Evolutionary conservation across 2,888 invertebrate genomes (phyloP).

Genomic region (Andrena bucephala): DNA sequence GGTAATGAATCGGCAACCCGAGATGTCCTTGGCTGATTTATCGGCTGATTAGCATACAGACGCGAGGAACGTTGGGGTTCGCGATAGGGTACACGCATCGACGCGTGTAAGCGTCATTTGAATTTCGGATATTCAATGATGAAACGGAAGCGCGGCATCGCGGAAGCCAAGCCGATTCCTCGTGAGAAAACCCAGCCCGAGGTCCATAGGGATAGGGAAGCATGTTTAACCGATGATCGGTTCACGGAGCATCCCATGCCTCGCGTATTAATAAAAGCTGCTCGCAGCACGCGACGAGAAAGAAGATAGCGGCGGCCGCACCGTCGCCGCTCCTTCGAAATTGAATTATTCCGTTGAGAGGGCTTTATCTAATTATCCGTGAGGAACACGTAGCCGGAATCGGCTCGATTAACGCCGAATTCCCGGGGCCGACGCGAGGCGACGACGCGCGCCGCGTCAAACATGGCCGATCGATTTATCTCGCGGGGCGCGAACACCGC

Average conservation of each 20-base stretch:
- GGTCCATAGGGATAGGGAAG: neutral
- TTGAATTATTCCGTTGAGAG: neutral
- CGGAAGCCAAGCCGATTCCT: neutral
- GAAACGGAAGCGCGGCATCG: conserved; percentile 11
- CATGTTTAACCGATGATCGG: too few relatives aligned
- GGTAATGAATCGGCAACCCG: conserved; percentile 70
- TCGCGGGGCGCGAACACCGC: conserved; percentile 66
- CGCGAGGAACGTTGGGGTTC: conserved; percentile 55
- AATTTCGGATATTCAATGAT: neutral
- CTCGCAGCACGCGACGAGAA: neutral
- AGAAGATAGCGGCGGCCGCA: neutral
- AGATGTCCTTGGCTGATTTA: conserved; percentile 81
- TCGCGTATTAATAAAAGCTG: neutral
- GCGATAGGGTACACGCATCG: conserved; percentile 29
- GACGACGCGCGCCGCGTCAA: conserved; percentile 23
- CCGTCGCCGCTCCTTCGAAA: neutral
- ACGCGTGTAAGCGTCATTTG: conserved; percentile 30
- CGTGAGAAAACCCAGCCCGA: neutral
- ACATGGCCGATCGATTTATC: conserved; percentile 62
- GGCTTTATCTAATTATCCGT: conserved; percentile 25
- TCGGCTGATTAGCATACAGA: conserved; percentile 81
- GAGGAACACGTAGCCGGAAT: conserved; percentile 9
- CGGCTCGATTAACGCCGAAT: conserved; percentile 41
- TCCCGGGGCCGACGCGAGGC: neutral
- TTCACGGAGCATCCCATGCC: too few relatives aligned